Percentiles rank a stretch among this genome's conserved stretches.
Evolutionary conservation across 2,113 vertebrate species (phyloP).

Genomic region (Archilochus colubris): DNA sequence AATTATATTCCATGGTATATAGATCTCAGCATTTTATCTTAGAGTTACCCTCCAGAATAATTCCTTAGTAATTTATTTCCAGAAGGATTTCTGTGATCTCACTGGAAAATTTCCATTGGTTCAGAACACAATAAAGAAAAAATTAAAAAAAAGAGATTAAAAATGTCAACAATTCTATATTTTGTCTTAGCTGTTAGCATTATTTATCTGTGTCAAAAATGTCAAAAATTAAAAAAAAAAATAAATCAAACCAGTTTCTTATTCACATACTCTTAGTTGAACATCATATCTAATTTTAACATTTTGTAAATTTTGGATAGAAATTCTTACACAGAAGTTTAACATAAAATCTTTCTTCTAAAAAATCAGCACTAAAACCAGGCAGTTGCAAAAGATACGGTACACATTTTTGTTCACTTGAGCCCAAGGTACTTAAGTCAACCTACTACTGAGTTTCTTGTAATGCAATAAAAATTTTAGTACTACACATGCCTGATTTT

Average conservation of each 20-base stretch:
- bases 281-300: not conserved
- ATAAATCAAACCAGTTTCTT: no score
- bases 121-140: not conserved
- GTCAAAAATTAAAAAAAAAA: not conserved
- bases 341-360: not conserved
- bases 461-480: conserved; percentile 18
- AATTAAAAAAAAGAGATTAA: not conserved
- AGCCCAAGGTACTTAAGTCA: conserved; percentile 13
- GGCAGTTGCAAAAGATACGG: conserved; percentile 16
- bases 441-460: not conserved
- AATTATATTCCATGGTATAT: not conserved
- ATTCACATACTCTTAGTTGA: not conserved
- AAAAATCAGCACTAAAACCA: not conserved
- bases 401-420: not conserved
- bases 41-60: not conserved
- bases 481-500: conserved; percentile 2
- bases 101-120: not conserved
- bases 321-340: not conserved
- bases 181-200: not conserved
- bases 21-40: conserved; percentile 26
- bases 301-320: not conserved
- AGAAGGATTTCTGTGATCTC: not conserved
- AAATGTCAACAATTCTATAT: not conserved
- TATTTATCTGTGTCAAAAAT: not conserved
- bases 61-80: not conserved